Conservation (phyloP, 2,797 vertebrate species). For the Coluber constrictor region DNA sequence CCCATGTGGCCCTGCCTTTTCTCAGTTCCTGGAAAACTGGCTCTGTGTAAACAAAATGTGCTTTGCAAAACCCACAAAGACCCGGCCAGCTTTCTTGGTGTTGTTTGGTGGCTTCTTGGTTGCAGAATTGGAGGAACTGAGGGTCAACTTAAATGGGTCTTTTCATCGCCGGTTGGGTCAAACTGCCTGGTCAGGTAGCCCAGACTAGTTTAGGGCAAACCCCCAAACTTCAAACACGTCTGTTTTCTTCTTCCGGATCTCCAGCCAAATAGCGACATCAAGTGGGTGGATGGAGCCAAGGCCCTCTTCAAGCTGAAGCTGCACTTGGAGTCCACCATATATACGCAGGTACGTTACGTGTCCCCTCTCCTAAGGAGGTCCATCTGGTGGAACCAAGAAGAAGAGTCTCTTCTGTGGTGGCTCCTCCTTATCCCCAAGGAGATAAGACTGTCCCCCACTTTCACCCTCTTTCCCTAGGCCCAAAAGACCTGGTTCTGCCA, state of each 20-base stretch:
- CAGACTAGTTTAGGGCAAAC: background rate
- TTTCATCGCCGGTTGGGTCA: background rate
- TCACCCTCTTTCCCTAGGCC: background rate
- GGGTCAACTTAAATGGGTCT: background rate
- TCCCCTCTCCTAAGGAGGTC: background rate
- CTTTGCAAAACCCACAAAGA: background rate
- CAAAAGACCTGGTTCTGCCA: background rate
- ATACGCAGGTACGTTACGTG: constrained; percentile 81
- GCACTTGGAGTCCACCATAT: constrained; percentile 89
- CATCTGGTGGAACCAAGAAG: background rate
- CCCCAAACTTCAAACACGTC: background rate
- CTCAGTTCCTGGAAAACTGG: background rate
- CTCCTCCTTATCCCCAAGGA: background rate
- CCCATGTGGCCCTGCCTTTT: too few species aligned
- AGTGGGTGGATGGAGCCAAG: constrained; percentile 95
- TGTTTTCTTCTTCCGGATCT: constrained; percentile 44
- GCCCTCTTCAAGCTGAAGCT: constrained; percentile 87
- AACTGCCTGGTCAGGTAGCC: background rate
- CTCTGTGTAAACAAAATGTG: background rate
- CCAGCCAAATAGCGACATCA: constrained; percentile 80
- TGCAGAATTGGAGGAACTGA: background rate
- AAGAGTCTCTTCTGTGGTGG: background rate
- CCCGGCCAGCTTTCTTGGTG: background rate
- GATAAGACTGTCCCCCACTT: background rate
- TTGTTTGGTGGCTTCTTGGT: background rate